Evolutionary conservation across 2,113 vertebrate species (phyloP).

Genomic region (Centropus unirufus): DNA sequence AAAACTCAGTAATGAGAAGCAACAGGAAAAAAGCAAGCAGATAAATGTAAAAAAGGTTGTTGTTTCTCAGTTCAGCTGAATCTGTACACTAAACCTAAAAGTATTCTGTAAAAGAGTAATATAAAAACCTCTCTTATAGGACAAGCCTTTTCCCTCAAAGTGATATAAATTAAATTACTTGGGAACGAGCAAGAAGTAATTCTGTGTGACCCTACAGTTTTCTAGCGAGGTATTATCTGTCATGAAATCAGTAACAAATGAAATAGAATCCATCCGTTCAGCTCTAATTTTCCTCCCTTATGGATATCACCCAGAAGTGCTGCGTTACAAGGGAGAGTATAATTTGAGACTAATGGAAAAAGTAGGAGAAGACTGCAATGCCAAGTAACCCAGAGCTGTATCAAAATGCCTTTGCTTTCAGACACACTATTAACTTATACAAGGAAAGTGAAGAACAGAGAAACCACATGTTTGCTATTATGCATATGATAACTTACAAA

Average conservation of each 20-base stretch:
- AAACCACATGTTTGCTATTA: constrained; percentile 68
- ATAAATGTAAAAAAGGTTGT: neutral
- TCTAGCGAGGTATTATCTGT: constrained; percentile 75
- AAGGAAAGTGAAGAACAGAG: constrained; percentile 49
- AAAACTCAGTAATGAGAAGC: neutral
- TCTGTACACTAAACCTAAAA: neutral
- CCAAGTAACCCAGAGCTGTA: constrained; percentile 63
- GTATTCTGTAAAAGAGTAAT: neutral
- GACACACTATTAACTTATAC: constrained; percentile 64
- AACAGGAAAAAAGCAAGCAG: neutral
- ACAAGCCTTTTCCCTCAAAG: neutral
- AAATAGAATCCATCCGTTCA: constrained; percentile 74
- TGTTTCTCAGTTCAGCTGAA: neutral
- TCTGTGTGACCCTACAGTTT: constrained; percentile 70
- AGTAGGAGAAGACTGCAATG: constrained; percentile 69
- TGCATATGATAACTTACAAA: constrained; percentile 48
- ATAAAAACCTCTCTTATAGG: neutral
- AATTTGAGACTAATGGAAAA: constrained; percentile 77
- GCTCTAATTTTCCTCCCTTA: constrained; percentile 70
- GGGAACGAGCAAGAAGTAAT: constrained; percentile 51
- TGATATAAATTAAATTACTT: constrained; percentile 62
- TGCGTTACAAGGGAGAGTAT: constrained; percentile 71
- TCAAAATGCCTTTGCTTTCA: constrained; percentile 68
- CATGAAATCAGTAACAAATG: constrained; percentile 76
- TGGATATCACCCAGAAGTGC: constrained; percentile 61